phyloP scores from a whole-genome alignment of 1,140 invertebrate species.

The Muscidifurax raptorellus region DNA sequence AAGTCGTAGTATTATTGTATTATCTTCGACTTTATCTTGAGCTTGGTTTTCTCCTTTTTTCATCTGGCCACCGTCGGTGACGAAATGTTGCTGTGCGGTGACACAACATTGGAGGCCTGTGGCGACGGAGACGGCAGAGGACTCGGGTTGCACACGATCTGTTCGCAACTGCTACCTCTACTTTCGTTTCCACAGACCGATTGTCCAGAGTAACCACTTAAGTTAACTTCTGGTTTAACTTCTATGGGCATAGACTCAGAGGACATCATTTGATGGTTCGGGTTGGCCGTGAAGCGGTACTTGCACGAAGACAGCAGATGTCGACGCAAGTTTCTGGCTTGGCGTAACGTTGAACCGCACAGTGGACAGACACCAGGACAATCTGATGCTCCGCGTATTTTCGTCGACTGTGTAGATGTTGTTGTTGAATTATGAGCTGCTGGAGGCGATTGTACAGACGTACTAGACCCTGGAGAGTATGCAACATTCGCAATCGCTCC shows the following conservation, averaged over 20 bases:
- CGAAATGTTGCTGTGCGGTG: conserved; percentile 66
- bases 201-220: conserved; percentile 60
- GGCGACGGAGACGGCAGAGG: conserved; percentile 67
- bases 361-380: conserved; percentile 80
- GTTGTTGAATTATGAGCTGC: conserved; percentile 30
- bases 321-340: conserved; percentile 78
- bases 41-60: conserved; percentile 57
- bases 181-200: conserved; percentile 65
- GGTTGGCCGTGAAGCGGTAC: conserved; percentile 67
- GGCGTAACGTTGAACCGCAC: conserved; percentile 78
- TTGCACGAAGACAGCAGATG: conserved; percentile 76
- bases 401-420: conserved; percentile 56
- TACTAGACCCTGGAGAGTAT: conserved; percentile 39
- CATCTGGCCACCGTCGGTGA: conserved; percentile 72
- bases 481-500: conserved; percentile 47
- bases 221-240: conserved; percentile 69
- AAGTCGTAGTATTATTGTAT: conserved; percentile 41
- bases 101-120: conserved; percentile 62
- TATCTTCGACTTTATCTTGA: conserved; percentile 45
- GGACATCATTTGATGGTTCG: conserved; percentile 60
- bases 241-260: conserved; percentile 65
- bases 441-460: neutral
- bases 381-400: conserved; percentile 78
- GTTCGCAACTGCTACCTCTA: conserved; percentile 68
- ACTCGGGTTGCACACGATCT: conserved; percentile 72